Evolutionary conservation across 2,888 invertebrate genomes (phyloP).

Genomic region (Phyllotreta striolata): DNA sequence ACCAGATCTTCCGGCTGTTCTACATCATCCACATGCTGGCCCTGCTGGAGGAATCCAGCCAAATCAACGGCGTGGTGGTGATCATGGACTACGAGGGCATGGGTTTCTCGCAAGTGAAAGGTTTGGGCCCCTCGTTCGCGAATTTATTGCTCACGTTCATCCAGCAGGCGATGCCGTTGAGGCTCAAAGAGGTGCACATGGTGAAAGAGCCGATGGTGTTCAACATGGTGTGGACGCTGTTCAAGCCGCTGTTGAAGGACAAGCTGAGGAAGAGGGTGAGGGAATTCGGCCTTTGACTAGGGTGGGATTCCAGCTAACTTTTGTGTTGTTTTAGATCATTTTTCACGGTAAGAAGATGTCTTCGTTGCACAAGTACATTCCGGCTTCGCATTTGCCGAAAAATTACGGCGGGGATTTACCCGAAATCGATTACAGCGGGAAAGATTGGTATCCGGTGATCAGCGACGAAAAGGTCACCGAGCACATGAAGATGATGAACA

Average conservation of each 20-base stretch:
- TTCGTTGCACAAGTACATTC: slow-evolving; percentile 76
- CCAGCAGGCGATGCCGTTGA: slow-evolving; percentile 86
- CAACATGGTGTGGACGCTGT: slow-evolving; percentile 84
- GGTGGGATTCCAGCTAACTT: slow-evolving; percentile 1
- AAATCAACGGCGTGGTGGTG: slow-evolving; percentile 81
- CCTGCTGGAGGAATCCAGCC: slow-evolving; percentile 78
- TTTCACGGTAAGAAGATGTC: slow-evolving; percentile 85
- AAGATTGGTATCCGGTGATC: slow-evolving; percentile 80
- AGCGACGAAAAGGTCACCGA: slow-evolving; percentile 67
- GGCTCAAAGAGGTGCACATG: slow-evolving; percentile 85
- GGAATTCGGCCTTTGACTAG: slow-evolving; percentile 37
- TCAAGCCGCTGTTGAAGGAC: slow-evolving; percentile 82
- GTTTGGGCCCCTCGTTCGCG: slow-evolving; percentile 76
- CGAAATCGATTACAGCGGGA: slow-evolving; percentile 78
- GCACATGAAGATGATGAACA: slow-evolving; percentile 73
- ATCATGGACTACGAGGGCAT: slow-evolving; percentile 85
- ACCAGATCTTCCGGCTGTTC: slow-evolving; percentile 80
- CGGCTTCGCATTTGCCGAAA: slow-evolving; percentile 72
- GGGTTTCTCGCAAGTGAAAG: slow-evolving; percentile 76
- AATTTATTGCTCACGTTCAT: slow-evolving; percentile 81
- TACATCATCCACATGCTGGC: slow-evolving; percentile 83
- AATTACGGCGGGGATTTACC: slow-evolving; percentile 81
- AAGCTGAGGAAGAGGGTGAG: slow-evolving; percentile 80
- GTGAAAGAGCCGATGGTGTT: slow-evolving; percentile 86
- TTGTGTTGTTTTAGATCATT: slow-evolving; percentile 72